Percentiles rank a stretch among this genome's conserved stretches.
These are phyloP conservation scores for Hylaeus volcanicus DNA, from an alignment of 1,140 invertebrate genomes.

Conservation along the genomic window DNA sequence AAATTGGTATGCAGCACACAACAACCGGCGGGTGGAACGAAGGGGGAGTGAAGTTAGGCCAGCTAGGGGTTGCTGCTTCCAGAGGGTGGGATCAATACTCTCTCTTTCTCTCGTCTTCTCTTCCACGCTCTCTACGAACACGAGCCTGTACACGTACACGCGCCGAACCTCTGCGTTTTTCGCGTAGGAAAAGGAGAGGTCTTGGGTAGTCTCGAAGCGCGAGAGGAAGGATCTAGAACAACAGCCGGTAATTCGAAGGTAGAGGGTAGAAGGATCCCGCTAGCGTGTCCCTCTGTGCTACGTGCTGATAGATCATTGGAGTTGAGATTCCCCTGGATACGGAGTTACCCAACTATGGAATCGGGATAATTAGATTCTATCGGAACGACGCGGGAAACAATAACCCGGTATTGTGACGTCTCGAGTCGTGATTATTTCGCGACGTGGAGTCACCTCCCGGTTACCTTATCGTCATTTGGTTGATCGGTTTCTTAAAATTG, in stretches of 20 bases:
- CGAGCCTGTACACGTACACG: conserved; percentile 20
- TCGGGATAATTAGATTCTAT: conserved; percentile 64
- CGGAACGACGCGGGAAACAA: conserved; percentile 50
- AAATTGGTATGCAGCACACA: conserved; percentile 81
- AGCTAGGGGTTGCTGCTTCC: conserved; percentile 75
- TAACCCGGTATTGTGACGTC: conserved; percentile 46
- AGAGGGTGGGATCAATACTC: conserved; percentile 79
- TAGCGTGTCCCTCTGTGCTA: not conserved
- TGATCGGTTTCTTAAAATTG: no score
- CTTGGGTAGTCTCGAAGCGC: not conserved
- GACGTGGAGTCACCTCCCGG: no score
- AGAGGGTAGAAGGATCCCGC: not conserved
- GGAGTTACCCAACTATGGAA: conserved; percentile 49
- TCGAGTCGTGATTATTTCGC: conserved; percentile 40
- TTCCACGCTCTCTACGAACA: conserved; percentile 64
- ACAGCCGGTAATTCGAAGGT: not conserved
- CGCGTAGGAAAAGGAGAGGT: not conserved
- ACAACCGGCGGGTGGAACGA: conserved; percentile 75
- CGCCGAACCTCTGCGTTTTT: conserved; percentile 38
- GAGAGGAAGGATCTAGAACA: not conserved
- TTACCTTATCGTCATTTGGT: no score
- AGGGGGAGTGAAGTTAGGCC: conserved; percentile 73
- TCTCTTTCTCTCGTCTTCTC: conserved; percentile 74
- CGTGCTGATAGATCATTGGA: conserved; percentile 52
- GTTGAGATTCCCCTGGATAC: conserved; percentile 33